Base-by-base conservation (phyloP, 2,888 invertebrate genomes). In the Odontocerum albicorne region DNA sequence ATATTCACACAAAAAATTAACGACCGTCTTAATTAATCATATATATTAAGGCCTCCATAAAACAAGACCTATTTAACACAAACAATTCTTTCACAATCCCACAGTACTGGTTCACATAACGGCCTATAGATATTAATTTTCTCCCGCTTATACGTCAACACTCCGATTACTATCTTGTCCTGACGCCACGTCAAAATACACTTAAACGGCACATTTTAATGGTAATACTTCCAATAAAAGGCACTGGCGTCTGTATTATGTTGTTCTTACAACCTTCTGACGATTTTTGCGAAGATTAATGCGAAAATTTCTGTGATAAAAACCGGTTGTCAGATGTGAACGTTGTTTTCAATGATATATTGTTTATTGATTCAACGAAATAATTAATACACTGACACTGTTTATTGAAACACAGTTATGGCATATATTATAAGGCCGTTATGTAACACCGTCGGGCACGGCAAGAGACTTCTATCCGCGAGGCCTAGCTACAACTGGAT, bases 401-500 rank as follows among this genome's bases (percentile, higher is more conserved):
- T 22, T 36, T 44, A 51, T 44, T 51, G 33, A 44, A 51, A 44
- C 51, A 51, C 44, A 43, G 35, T 50, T 42, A 19, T 50, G 40
- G 31, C 17, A 39, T 42, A 33, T 35, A 49, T 39, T 49, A 45
- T 40, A 52, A 52, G 43, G 57, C 57, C 53, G 57, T 57, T 57
- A 57, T 54, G 57, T 57, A 57, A 57, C 49, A 43, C 49, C 49
- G 45, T 45, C 53, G 53, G 53, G 49, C 39, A 54, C 39, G 45
- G 53, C 57, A 49, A 57, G 32, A 27, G 43, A 36, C 57, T 47
- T 31, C 49, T 21, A 42, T 38, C 51, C 52, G 47, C 49, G 44
- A 52, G 49, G 52, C 53, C 53, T 53, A 47, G 49, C 53, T 57
- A 57, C 57, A 53, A 57, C 57, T 57, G 57, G 52, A 21, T 31